Evolutionary conservation across 2,888 invertebrate species (phyloP), one percentile per base, ranked within the genome.

Genomic region (Synanthedon vespiformis): DNA sequence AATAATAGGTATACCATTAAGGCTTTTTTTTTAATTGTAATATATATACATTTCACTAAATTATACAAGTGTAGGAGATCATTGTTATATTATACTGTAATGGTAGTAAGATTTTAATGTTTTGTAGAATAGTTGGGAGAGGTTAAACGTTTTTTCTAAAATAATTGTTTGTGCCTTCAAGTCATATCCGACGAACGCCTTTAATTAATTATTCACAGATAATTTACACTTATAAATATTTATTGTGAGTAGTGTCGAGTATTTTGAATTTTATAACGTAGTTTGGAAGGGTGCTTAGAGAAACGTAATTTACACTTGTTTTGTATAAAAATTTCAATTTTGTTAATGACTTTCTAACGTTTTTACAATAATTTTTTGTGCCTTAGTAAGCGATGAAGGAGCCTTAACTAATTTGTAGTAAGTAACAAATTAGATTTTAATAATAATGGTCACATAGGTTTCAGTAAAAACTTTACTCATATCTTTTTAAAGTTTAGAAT

Each of bases 331-430:
- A 8, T 8, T 34, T 34, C 34, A 34, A 34, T 34, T 34, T 34
- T 34, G 34, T 34, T 34, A 44, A 44, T 44, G 44, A 34, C 34
- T 44, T 44, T 22, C 22, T 44, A 44, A 12, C 13, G 6, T 44
- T 48, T 48, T 48, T 48, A 48, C 63, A 61, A 65, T 62, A 71
- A 72, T 67, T 68, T 68, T 77, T 78, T 77, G 85, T 86, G 86
- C 86, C 86, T 87, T 86, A 68, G 80, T 85, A 85, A 86, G 83
- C 83, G 85, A 84, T 68, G 74, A 84, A 77, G 75, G 71, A 75
- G 84, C 83, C 84, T 85, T 85, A 70, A 66, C 40, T 52, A 49
- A 70, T 67, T 71, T 77, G 72, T 51, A 22, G 18, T 49, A 47
- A 47, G 34, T 34, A 34, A 34, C 34, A 34, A 34, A 34, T 34